A percentile compares a stretch with the other conserved stretches of the same genome.
These are phyloP conservation scores for Nicator chloris DNA, from an alignment of 2,113 vertebrate genomes.

Conservation along the genomic window DNA sequence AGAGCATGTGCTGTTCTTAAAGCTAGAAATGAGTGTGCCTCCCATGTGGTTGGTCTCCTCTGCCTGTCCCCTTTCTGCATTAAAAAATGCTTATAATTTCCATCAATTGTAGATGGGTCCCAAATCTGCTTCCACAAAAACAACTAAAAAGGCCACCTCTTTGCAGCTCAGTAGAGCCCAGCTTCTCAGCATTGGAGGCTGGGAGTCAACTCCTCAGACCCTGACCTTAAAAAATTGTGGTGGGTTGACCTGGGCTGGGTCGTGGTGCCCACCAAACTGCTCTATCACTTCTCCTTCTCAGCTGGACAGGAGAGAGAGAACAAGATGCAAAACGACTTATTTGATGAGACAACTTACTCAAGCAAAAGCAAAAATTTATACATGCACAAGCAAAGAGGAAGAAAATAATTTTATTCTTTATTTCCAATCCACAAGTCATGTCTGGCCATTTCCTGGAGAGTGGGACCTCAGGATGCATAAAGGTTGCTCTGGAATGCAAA, in stretches of 20 bases:
- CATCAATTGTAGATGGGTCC: not conserved
- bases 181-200: fast-evolving
- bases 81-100: not conserved
- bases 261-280: not conserved
- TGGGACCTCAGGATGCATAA: too few relatives aligned
- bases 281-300: not conserved
- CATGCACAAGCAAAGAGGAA: not conserved
- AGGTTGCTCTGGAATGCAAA: not conserved
- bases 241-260: not conserved
- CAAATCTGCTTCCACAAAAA: not conserved
- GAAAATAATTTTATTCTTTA: not conserved
- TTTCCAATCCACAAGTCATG: not conserved
- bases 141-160: not conserved
- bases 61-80: not conserved
- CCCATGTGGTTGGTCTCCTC: not conserved
- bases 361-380: not conserved
- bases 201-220: not conserved
- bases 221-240: not conserved
- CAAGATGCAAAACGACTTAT: not conserved
- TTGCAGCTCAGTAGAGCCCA: too few relatives aligned
- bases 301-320: not conserved
- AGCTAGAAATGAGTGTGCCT: not conserved
- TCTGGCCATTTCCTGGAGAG: not conserved
- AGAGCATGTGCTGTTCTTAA: not conserved
- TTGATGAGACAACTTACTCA: not conserved